A percentile compares a stretch with the other conserved stretches of the same genome.
These are phyloP conservation scores for Anhinga rufa DNA, from an alignment of 2,113 vertebrate genomes.

Conservation along the genomic window DNA sequence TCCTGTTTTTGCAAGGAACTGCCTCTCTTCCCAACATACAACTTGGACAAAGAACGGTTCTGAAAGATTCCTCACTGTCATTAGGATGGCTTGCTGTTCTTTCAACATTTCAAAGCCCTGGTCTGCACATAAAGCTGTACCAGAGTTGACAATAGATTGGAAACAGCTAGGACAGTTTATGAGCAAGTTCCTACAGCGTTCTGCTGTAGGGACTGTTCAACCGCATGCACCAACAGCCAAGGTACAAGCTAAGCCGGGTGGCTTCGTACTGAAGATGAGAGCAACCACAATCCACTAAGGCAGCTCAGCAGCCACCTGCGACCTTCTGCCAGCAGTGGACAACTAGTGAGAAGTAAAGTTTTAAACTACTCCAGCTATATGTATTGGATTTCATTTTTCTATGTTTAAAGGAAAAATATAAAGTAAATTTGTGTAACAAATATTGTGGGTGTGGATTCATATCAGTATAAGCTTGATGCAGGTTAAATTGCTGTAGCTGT, in stretches of 20 bases:
- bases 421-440: background rate
- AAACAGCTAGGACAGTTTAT: background rate
- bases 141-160: background rate
- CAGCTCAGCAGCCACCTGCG: background rate
- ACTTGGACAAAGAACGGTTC: background rate
- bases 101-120: background rate
- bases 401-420: background rate
- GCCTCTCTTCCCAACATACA: background rate
- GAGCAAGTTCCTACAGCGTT: background rate
- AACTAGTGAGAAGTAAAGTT: background rate
- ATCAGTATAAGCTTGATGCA: background rate
- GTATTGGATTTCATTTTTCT: background rate
- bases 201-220: background rate
- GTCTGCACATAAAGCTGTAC: background rate
- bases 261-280: background rate
- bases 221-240: rapidly evolving
- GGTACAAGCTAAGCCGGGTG: background rate
- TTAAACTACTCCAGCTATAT: background rate
- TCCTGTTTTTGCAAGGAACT: background rate
- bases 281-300: background rate
- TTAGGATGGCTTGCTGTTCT: background rate
- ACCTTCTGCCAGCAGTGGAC: background rate
- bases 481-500: background rate
- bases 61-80: background rate
- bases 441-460: background rate